Conservation (phyloP, 2,113 vertebrate species). For the Ctenomys sociabilis region DNA sequence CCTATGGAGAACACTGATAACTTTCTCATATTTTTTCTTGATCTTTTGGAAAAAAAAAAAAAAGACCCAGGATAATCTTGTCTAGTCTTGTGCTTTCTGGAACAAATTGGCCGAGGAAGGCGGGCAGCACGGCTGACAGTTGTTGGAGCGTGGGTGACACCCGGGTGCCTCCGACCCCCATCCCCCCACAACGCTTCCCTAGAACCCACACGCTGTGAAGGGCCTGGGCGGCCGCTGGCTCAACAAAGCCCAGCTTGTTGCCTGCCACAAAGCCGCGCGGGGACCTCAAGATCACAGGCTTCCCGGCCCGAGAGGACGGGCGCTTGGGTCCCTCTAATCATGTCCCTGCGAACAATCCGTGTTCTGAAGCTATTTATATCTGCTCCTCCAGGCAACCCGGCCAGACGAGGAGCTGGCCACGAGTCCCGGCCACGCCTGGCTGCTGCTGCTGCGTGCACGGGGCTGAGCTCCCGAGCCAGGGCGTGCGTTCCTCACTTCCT, state of each 20-base stretch:
- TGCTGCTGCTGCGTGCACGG: neutral
- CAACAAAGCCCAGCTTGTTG: rapidly evolving
- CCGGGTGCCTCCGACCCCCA: rapidly evolving
- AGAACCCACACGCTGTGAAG: rapidly evolving
- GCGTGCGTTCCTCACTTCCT: neutral
- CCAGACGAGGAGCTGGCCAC: neutral
- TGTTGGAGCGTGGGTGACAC: neutral
- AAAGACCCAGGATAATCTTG: conserved; percentile 77
- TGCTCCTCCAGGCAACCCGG: neutral
- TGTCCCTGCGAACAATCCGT: rapidly evolving
- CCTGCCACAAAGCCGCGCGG: rapidly evolving
- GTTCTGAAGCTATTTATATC: conserved; percentile 8
- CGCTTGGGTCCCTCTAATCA: neutral
- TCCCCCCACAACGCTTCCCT: rapidly evolving
- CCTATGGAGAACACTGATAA: conserved; percentile 68
- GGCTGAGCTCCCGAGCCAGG: neutral
- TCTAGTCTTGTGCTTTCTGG: conserved; percentile 78
- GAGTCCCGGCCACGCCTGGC: neutral
- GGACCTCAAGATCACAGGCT: neutral
- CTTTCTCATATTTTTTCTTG: conserved; percentile 70
- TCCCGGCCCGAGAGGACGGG: rapidly evolving
- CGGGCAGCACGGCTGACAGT: neutral
- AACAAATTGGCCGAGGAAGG: conserved; percentile 75
- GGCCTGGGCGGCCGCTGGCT: rapidly evolving
- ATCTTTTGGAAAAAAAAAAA: conserved; percentile 69